Conservation (phyloP, 2,888 invertebrate species). For the Tenthredo scrophulariae region DNA sequence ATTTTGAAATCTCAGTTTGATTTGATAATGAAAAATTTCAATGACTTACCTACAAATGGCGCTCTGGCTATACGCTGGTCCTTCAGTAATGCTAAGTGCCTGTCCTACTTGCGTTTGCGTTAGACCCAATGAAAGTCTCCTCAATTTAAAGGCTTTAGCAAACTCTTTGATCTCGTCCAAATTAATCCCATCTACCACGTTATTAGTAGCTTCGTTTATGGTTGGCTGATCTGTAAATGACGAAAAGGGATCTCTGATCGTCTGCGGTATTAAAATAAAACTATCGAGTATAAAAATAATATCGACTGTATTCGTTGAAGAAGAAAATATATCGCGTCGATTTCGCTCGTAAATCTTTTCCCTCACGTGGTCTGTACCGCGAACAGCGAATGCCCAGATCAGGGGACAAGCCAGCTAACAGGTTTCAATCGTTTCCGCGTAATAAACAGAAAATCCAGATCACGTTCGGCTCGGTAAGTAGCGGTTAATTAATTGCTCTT, state of each 20-base stretch:
- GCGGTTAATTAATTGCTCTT: constrained; percentile 21
- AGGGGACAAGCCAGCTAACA: constrained; percentile 61
- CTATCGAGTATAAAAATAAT: constrained; percentile 58
- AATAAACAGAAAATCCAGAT: constrained; percentile 65
- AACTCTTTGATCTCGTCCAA: constrained; percentile 99
- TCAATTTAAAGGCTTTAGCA: constrained; percentile 97
- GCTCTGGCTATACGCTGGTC: constrained; percentile 99
- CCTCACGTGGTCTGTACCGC: constrained; percentile 61
- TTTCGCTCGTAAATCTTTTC: constrained; percentile 70
- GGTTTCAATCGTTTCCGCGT: constrained; percentile 62
- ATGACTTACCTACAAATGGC: constrained; percentile 96
- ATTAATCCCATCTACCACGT: constrained; percentile 97
- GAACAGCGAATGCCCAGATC: constrained; percentile 63
- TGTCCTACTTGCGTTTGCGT: constrained; percentile 99
- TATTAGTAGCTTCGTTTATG: constrained; percentile 95
- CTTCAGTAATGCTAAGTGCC: constrained; percentile 96
- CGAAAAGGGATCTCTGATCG: background rate
- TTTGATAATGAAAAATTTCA: constrained; percentile 34
- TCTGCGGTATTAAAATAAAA: background rate
- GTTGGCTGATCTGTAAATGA: constrained; percentile 89
- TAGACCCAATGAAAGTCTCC: constrained; percentile 94
- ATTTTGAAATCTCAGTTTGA: background rate
- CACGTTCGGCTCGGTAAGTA: constrained; percentile 23
- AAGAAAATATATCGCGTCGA: constrained; percentile 62
- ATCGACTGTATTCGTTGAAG: constrained; percentile 65